These are phyloP conservation scores for Epicauta chinensis DNA, from an alignment of 1,140 invertebrate species.

Conservation along the genomic window DNA sequence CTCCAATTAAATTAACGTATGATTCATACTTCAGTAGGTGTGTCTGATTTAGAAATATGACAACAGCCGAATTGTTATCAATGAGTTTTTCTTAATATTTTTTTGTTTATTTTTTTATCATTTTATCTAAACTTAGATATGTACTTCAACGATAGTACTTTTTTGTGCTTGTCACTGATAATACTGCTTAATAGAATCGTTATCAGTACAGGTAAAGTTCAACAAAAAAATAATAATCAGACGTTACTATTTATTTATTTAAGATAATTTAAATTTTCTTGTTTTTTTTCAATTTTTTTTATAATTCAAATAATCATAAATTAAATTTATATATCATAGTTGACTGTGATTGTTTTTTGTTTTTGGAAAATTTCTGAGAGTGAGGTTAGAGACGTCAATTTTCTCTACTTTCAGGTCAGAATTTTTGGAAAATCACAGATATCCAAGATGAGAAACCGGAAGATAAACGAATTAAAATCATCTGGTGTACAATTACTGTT, in stretches of 20 bases:
- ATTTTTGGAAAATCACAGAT: slow-evolving; percentile 30
- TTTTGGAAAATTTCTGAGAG: background rate
- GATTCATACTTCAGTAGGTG: too few relatives aligned
- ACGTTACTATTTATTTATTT: too few relatives aligned
- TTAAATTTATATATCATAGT: background rate
- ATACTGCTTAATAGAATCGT: slow-evolving; percentile 16
- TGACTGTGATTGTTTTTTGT: background rate
- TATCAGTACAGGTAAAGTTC: slow-evolving; percentile 21
- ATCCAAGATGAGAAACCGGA: slow-evolving; percentile 17
- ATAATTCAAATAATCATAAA: background rate
- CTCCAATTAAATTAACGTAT: too few relatives aligned
- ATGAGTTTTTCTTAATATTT: too few relatives aligned
- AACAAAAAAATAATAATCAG: too few relatives aligned
- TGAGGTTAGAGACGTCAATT: background rate
- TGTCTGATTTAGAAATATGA: too few relatives aligned
- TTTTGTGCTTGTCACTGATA: slow-evolving; percentile 4
- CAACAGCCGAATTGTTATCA: too few relatives aligned
- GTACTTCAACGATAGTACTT: slow-evolving; percentile 14
- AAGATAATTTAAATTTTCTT: too few relatives aligned
- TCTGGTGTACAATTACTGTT: slow-evolving; percentile 72
- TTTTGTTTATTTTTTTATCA: too few relatives aligned
- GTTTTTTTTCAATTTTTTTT: too few relatives aligned
- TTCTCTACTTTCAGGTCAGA: slow-evolving; percentile 23
- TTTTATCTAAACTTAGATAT: slow-evolving; percentile 7
- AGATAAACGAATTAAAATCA: slow-evolving; percentile 33